A percentile compares a stretch with the other conserved stretches of the same genome.
Evolutionary conservation across 1,140 invertebrate species (phyloP).

Genomic region (Mycetomoellerius zeteki): DNA sequence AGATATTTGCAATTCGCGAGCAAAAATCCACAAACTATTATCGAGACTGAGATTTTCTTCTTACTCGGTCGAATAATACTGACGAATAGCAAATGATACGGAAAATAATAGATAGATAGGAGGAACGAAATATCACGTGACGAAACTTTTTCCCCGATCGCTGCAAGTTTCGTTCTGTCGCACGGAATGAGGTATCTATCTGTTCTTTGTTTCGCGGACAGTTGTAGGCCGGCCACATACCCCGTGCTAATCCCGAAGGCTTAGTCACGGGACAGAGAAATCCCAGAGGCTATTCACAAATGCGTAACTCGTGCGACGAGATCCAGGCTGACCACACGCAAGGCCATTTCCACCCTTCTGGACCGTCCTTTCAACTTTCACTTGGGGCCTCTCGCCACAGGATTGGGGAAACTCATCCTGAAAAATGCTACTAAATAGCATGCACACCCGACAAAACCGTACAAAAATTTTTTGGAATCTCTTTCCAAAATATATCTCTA

Average conservation of each 20-base stretch:
- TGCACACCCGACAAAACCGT: conserved; percentile 4
- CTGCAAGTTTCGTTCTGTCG: conserved; percentile 32
- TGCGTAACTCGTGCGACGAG: conserved; percentile 67
- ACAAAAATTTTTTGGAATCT: conserved; percentile 22
- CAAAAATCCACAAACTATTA: not conserved
- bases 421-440: conserved; percentile 54
- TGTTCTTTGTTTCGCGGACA: conserved; percentile 70
- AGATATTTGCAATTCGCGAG: conserved; percentile 27
- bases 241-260: conserved; percentile 75
- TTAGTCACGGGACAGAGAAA: conserved; percentile 75
- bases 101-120: conserved; percentile 42
- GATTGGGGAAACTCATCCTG: conserved; percentile 40
- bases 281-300: conserved; percentile 79
- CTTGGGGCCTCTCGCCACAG: conserved; percentile 32
- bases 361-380: conserved; percentile 59
- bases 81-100: not conserved
- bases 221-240: conserved; percentile 66
- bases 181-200: conserved; percentile 25
- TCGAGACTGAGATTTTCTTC: not conserved
- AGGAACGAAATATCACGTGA: conserved; percentile 15
- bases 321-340: conserved; percentile 65
- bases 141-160: conserved; percentile 44
- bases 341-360: conserved; percentile 54
- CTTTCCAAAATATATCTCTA: not conserved
- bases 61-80: not conserved